Conservation (phyloP, 2,888 invertebrate species). For the Tenthredo amoena region DNA sequence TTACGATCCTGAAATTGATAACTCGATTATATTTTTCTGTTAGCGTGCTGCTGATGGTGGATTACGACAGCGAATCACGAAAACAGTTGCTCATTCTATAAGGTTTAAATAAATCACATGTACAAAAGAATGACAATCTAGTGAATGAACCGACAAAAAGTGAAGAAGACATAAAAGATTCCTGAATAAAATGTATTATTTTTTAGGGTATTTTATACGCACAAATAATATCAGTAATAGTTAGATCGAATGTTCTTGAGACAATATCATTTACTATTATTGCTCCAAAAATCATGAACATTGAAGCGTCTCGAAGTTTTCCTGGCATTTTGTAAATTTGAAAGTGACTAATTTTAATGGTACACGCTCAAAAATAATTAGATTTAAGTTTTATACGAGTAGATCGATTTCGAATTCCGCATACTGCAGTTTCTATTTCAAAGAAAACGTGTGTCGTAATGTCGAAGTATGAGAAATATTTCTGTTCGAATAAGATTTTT, state of each 20-base stretch:
- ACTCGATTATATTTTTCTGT: background rate
- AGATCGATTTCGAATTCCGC: background rate
- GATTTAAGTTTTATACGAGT: background rate
- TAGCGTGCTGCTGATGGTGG: background rate
- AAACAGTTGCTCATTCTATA: background rate
- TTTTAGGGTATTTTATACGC: background rate
- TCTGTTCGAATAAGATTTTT: too few species aligned
- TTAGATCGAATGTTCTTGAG: background rate
- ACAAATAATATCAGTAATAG: background rate
- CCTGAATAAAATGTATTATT: constrained; percentile 11
- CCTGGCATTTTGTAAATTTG: background rate
- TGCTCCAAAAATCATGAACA: background rate
- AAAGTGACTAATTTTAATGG: background rate
- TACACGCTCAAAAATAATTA: background rate
- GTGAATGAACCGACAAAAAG: background rate
- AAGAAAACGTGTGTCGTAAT: background rate
- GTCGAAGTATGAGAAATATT: too few species aligned
- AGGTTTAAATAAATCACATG: background rate
- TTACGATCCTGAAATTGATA: background rate
- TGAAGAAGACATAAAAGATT: background rate
- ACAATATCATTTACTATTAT: background rate
- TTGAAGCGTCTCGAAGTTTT: background rate
- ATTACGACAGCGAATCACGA: background rate
- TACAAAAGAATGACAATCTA: background rate
- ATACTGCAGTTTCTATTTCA: background rate